Conservation (phyloP, 2,113 vertebrate genomes). For the Coptodon rendalli region DNA sequence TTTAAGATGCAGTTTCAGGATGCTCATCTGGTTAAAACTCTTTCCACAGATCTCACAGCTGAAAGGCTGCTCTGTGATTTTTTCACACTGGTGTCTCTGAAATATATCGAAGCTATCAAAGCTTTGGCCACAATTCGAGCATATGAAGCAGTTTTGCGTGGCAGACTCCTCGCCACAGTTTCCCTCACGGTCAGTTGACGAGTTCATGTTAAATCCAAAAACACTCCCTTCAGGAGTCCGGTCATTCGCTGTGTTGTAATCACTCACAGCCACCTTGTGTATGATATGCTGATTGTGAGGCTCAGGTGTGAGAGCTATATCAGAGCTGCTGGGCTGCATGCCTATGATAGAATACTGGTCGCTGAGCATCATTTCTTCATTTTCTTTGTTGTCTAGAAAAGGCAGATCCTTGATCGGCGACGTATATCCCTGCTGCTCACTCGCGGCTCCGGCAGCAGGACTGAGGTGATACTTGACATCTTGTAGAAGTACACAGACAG, state of each 20-base stretch:
- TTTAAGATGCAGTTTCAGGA: slow-evolving; percentile 43
- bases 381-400: slow-evolving; percentile 3
- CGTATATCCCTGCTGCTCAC: background rate
- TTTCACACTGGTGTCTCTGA: slow-evolving; percentile 49
- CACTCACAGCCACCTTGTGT: background rate
- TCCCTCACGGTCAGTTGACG: background rate
- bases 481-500: background rate
- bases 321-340: background rate
- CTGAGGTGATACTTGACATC: slow-evolving; percentile 6
- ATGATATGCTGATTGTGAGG: background rate
- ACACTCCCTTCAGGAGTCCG: background rate
- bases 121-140: slow-evolving; percentile 55
- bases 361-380: background rate
- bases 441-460: background rate
- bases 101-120: slow-evolving; percentile 49
- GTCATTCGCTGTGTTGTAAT: background rate
- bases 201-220: background rate
- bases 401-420: background rate
- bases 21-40: slow-evolving; percentile 33
- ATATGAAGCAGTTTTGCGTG: slow-evolving; percentile 46
- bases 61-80: slow-evolving; percentile 8
- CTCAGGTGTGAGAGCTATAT: background rate
- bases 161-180: background rate
- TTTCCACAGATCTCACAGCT: slow-evolving; percentile 44
- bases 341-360: background rate